Evolutionary conservation across 2,797 vertebrate species (phyloP).

Genomic region (Babyrousa celebensis): DNA sequence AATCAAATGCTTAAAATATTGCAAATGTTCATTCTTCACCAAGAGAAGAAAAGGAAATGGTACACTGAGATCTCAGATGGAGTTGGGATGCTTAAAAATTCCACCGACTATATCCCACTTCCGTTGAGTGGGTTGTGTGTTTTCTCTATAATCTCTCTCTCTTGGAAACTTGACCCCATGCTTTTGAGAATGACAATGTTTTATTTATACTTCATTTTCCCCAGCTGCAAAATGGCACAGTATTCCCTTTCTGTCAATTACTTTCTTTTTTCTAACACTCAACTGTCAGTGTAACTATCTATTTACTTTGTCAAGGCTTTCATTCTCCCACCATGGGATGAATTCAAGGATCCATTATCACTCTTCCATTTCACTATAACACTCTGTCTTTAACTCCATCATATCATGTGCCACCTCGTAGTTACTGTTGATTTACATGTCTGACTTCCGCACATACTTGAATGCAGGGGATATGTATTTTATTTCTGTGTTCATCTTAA

Average conservation of each 20-base stretch:
- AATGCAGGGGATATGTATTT: slow-evolving; percentile 1
- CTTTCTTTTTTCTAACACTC: neutral
- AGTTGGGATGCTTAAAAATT: slow-evolving; percentile 2
- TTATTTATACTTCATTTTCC: slow-evolving; percentile 35
- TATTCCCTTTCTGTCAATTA: neutral
- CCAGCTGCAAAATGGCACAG: slow-evolving; percentile 24
- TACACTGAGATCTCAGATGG: neutral
- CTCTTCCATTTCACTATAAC: neutral
- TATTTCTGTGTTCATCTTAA: slow-evolving; percentile 4
- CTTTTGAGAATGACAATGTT: neutral
- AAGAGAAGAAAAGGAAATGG: neutral
- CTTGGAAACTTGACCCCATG: neutral
- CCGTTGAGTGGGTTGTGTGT: neutral
- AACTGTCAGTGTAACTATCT: neutral
- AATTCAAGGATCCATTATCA: neutral
- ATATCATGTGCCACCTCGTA: neutral
- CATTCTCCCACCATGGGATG: neutral
- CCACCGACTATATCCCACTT: neutral
- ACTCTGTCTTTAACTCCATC: neutral
- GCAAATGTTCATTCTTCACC: neutral
- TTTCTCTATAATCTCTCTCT: slow-evolving; percentile 3
- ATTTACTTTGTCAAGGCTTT: slow-evolving; percentile 32
- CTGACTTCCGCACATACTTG: neutral
- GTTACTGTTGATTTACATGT: neutral
- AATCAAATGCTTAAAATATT: neutral